Conservation (phyloP, 1,140 invertebrate genomes). For the Diuraphis noxia region DNA sequence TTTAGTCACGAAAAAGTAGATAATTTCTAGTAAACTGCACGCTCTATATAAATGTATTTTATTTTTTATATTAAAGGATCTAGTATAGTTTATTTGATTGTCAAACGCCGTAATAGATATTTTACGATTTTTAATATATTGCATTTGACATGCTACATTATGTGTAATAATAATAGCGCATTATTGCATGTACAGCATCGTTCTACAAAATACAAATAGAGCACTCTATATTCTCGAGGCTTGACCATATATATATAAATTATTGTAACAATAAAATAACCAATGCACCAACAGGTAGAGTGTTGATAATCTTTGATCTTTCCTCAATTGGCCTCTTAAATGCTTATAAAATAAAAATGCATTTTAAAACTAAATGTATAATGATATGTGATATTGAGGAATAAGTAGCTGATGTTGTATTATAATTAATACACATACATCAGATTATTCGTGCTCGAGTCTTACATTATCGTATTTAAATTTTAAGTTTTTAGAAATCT, state of each 20-base stretch:
- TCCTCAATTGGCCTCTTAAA: conserved; percentile 35
- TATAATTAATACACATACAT: not conserved
- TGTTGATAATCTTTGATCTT: conserved; percentile 28
- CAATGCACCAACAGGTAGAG: not conserved
- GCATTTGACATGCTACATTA: not conserved
- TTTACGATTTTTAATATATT: not conserved
- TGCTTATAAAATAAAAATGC: conserved; percentile 6
- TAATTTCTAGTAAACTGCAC: not conserved
- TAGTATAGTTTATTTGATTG: not conserved
- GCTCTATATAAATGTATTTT: not conserved
- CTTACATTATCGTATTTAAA: not conserved
- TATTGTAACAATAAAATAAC: conserved; percentile 18
- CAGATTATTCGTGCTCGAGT: not conserved
- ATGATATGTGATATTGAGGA: not conserved
- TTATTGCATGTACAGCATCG: not conserved
- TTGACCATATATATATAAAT: not conserved
- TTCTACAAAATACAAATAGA: not conserved
- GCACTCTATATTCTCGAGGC: not conserved
- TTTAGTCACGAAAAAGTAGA: not conserved
- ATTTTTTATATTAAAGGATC: not conserved
- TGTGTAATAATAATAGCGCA: not conserved
- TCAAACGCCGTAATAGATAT: not conserved
- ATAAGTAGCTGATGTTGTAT: not conserved
- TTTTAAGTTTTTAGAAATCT: conserved; percentile 7
- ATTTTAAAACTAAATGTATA: not conserved